A percentile compares a stretch with the other conserved stretches of the same genome.
These are phyloP conservation scores for Drosophila ironensis DNA, from an alignment of 1,140 invertebrate species.

Conservation along the genomic window DNA sequence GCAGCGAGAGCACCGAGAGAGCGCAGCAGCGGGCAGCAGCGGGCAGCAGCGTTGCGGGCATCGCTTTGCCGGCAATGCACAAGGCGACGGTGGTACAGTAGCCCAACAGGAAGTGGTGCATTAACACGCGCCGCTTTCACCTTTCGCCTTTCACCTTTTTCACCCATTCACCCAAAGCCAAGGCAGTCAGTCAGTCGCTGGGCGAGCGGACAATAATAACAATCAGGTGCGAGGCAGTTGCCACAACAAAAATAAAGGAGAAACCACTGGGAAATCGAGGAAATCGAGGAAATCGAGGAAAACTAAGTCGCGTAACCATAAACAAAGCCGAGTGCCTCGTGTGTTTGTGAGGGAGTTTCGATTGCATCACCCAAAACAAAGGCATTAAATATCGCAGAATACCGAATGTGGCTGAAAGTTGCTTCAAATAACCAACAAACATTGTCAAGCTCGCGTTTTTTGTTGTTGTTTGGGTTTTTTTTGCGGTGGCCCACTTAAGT, in stretches of 20 bases:
- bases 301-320: slow-evolving; percentile 35
- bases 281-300: slow-evolving; percentile 28
- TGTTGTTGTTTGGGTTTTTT: background rate
- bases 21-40: background rate
- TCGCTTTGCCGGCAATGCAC: slow-evolving; percentile 67
- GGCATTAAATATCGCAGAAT: slow-evolving; percentile 14
- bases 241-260: slow-evolving; percentile 23
- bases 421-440: background rate
- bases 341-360: slow-evolving; percentile 19
- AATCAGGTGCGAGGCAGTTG: no score
- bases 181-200: no score
- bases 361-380: slow-evolving; percentile 64
- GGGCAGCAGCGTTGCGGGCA: slow-evolving; percentile 22
- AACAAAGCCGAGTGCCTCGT: slow-evolving; percentile 17
- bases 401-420: background rate
- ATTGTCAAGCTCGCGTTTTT: background rate
- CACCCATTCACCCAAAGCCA: no score
- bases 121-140: slow-evolving; percentile 69
- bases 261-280: slow-evolving; percentile 25
- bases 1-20: slow-evolving; percentile 20
- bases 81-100: slow-evolving; percentile 74
- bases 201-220: no score
- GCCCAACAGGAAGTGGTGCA: slow-evolving; percentile 81
- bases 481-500: background rate
- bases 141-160: no score